Base-by-base conservation (phyloP, 1,140 invertebrate species). In the Leptinotarsa defecta region DNA sequence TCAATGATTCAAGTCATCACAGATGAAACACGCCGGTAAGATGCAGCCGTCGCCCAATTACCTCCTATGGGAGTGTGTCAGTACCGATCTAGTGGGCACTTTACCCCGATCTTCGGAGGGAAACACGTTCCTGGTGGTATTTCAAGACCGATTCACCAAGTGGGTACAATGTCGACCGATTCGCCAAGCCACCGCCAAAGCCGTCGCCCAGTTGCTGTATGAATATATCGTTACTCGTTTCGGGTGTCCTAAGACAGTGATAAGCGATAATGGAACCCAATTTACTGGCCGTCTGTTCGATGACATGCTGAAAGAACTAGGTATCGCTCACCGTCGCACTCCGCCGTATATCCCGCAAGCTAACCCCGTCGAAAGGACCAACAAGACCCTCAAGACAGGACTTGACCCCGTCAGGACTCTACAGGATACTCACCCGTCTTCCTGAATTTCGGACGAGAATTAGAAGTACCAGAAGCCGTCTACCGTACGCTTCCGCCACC, bases 191-290 rank as follows among this genome's bases (percentile, higher is more conserved):
- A 1, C 52, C 13, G n/a, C 52, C 15, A 13, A 57, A 13, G 52
- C 13, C 13, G 13, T 57, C 1, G 49, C 11, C 22, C 71, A 77
- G 43, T 68, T 74, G 2, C 71, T 86, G 3, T 75, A 84, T 17
- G 76, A 84, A 3, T 64, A 77, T 2, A 70, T 86, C 0, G 77
- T 85, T 17, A 74, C 78, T 8, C 69, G 81, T 0, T 84, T 82
- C 64, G 84, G 84, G 11, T 74, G 80, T 13, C 85, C 85, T 1
- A 67, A 78, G 52, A 80, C 79, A 0, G 71, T 86, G 0, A 65
- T 86, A 0, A 79, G 85, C 20, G 87, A 89, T 71, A 86, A 87
- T 74, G 87, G 86, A 0, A 81, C 77, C 5, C 85, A 88, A 72
- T 88, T 27, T 48, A 57, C 34, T 24, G 71, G 62, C n/a, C 13